Base-by-base conservation (phyloP, 1,140 invertebrate species). In the Atta colombica region DNA sequence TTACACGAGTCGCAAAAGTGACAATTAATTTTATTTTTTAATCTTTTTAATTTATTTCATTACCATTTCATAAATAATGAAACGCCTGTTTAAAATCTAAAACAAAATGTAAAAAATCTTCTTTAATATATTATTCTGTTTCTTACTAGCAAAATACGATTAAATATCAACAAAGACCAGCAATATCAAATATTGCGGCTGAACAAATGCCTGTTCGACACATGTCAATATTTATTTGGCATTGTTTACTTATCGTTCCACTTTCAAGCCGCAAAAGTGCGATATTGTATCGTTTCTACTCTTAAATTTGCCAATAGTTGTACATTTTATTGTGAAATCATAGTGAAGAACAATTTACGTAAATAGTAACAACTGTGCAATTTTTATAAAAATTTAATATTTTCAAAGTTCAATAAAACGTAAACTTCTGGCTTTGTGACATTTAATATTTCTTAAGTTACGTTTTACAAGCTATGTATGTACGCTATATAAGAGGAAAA, bases 161-260 rank as follows among this genome's bases (percentile, higher is more conserved):
- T 82, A 60, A 82, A 74, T 49, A 55, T 82, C 51, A 74, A 65
- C 68, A 74, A 72, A 31, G n/a, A 12, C 53, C 31, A 74, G 39
- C 55, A 74, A 61, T 74, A 75, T 61, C 39, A 84, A 39, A 18
- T 69, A 81, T 74, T 35, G 80, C 8, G 18, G n/a, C 58, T 81
- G 21, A 61, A 84, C 55, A 55, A 82, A 51, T 60, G 35, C 12
- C 28, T 16, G 55, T 45, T 61, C 55, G 55, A 49, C 16, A 45
- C 3, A 12, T 25, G 51, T 82, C 35, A 71, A 82, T 82, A 82
- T 82, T 81, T 71, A 81, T 71, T 74, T 10, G 55, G 60, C 55
- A 49, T 74, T 61, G 39, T 84, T 84, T 74, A 84, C 55, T 61
- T 84, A 84, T 74, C 72, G 39, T 81, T 81, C 63, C 77, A 68